Evolutionary conservation across 2,888 invertebrate species (phyloP).

Genomic region (Mythimna ferrago): DNA sequence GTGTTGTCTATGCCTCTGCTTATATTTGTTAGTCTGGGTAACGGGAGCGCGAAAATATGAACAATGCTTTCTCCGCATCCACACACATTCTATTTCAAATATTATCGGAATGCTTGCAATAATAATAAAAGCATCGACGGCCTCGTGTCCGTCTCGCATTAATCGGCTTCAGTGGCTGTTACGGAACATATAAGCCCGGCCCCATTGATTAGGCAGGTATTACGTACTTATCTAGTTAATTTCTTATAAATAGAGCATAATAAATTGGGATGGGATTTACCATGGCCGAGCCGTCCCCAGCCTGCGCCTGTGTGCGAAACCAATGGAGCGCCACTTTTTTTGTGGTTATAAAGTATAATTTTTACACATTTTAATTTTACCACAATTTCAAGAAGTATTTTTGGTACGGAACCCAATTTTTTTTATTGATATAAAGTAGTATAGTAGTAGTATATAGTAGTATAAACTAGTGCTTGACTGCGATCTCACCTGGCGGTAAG

Average conservation of each 20-base stretch:
- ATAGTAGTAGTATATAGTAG: too few species aligned
- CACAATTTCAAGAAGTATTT: too few species aligned
- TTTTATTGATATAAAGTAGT: too few species aligned
- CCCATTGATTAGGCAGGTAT: constrained; percentile 9
- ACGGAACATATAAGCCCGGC: constrained; percentile 9
- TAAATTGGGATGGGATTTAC: background rate
- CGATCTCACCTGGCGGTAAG: too few species aligned
- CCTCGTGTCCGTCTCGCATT: constrained; percentile 22
- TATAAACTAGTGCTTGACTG: too few species aligned
- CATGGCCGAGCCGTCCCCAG: too few species aligned
- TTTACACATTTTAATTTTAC: too few species aligned
- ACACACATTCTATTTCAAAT: constrained; percentile 13
- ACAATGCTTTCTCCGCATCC: constrained; percentile 26
- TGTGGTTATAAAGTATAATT: too few species aligned
- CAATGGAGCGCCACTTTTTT: too few species aligned
- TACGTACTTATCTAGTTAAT: background rate
- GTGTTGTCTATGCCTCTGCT: background rate
- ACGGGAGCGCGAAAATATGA: constrained; percentile 21
- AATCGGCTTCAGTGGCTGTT: constrained; percentile 31
- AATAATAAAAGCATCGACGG: constrained; percentile 23
- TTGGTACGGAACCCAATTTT: too few species aligned
- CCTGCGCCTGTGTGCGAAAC: too few species aligned
- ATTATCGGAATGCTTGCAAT: constrained; percentile 33
- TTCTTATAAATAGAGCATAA: background rate
- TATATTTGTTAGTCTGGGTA: background rate